A percentile compares a stretch with the other conserved stretches of the same genome.
Evolutionary conservation across 1,140 invertebrate species (phyloP).

Genomic region (Theocolax elegans): DNA sequence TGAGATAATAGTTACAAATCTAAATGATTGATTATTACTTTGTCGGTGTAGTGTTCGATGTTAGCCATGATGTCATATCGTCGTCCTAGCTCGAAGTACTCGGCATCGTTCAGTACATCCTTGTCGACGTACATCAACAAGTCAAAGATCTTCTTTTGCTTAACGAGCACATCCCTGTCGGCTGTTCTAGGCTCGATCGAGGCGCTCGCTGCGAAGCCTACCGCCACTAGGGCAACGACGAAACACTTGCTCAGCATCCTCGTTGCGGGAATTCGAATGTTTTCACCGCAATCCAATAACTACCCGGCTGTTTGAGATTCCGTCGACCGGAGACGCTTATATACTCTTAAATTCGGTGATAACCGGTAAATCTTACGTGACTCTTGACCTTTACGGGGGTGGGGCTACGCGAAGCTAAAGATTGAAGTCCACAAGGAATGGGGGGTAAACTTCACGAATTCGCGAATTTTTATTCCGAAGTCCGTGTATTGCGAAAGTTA

Average conservation of each 20-base stretch:
- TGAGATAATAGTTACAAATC: no score
- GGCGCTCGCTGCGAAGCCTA: slow-evolving; percentile 11
- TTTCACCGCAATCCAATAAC: slow-evolving; percentile 1
- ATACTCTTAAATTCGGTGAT: slow-evolving; percentile 10
- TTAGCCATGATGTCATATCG: slow-evolving; percentile 70
- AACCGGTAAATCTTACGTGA: slow-evolving; percentile 27
- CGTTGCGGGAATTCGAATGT: not conserved
- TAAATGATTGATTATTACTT: slow-evolving; percentile 41
- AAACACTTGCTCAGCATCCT: slow-evolving; percentile 13
- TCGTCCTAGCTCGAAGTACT: slow-evolving; percentile 67
- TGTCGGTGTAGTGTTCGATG: slow-evolving; percentile 63
- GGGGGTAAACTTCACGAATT: no score
- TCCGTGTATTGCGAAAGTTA: no score
- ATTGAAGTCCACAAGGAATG: no score
- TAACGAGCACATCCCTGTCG: slow-evolving; percentile 68
- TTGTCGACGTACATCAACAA: slow-evolving; percentile 73
- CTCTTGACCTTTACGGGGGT: slow-evolving; percentile 2
- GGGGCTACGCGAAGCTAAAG: no score
- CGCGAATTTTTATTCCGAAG: no score
- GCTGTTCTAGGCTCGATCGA: slow-evolving; percentile 45
- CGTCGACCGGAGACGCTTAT: not conserved
- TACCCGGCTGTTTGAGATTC: not conserved
- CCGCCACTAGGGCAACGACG: slow-evolving; percentile 10
- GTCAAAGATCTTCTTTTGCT: slow-evolving; percentile 73
- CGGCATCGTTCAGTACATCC: slow-evolving; percentile 63